Conservation (phyloP, 2,113 vertebrate genomes). For the Pelusios castaneus region DNA sequence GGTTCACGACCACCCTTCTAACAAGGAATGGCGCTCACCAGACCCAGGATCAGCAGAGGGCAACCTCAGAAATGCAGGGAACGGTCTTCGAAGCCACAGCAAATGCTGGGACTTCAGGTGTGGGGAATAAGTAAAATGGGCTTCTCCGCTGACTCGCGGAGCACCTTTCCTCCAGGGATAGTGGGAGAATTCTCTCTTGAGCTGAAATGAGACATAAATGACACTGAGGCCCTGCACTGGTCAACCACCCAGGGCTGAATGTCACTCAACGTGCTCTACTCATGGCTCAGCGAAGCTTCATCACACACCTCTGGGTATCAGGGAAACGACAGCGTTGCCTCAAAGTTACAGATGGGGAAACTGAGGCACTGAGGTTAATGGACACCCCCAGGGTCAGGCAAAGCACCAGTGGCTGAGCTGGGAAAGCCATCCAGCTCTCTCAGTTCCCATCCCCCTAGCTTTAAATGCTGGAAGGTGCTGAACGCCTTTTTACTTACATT, state of each 20-base stretch:
- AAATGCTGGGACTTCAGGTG: slow-evolving; percentile 1
- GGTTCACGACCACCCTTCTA: background rate
- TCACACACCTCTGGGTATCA: background rate
- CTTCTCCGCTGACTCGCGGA: background rate
- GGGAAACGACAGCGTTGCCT: background rate
- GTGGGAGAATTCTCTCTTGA: slow-evolving; percentile 28
- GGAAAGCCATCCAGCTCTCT: background rate
- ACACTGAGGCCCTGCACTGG: background rate
- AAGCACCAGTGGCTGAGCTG: background rate
- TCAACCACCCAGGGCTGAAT: background rate
- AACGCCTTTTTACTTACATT: background rate
- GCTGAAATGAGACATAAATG: background rate
- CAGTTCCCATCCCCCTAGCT: background rate
- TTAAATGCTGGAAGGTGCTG: background rate
- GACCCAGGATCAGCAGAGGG: background rate
- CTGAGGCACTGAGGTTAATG: background rate
- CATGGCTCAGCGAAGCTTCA: background rate
- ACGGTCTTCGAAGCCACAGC: slow-evolving; percentile 7
- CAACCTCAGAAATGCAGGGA: background rate
- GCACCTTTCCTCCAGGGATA: slow-evolving; percentile 28
- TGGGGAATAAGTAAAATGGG: rapidly evolving
- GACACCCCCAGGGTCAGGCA: background rate
- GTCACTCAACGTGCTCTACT: background rate
- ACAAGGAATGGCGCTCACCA: background rate
- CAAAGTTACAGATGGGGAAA: background rate